Evolutionary conservation across 2,888 invertebrate species (phyloP).

Genomic region (Tinea semifulvella): DNA sequence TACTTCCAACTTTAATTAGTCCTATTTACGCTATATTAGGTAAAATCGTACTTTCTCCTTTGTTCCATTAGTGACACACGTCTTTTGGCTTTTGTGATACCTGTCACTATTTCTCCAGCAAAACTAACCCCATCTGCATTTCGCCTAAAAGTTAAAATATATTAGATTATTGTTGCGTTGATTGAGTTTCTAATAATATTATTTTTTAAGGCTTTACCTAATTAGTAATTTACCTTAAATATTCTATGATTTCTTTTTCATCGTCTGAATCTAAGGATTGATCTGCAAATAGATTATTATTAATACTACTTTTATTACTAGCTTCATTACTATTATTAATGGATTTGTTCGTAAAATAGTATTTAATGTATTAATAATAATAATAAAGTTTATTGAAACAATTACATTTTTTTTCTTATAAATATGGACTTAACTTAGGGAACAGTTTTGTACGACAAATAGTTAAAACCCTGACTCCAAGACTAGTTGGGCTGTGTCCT

Average conservation of each 20-base stretch:
- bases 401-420: no score
- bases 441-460: no score
- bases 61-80: no score
- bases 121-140: conserved; percentile 42
- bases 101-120: conserved; percentile 35
- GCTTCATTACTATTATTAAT: not conserved
- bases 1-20: no score
- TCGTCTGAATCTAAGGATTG: conserved; percentile 35
- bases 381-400: no score
- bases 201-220: not conserved
- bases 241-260: conserved; percentile 35
- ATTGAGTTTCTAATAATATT: not conserved
- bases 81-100: conserved; percentile 29
- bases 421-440: no score
- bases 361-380: no score
- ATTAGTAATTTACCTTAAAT: conserved; percentile 31
- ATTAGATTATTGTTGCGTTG: not conserved
- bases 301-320: not conserved
- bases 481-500: no score
- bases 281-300: conserved; percentile 27
- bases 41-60: conserved; percentile 30
- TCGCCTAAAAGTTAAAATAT: conserved; percentile 24
- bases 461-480: no score
- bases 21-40: no score
- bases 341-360: no score